phyloP scores from a whole-genome alignment of 2,888 invertebrate species.

The Lasiommata megera region DNA sequence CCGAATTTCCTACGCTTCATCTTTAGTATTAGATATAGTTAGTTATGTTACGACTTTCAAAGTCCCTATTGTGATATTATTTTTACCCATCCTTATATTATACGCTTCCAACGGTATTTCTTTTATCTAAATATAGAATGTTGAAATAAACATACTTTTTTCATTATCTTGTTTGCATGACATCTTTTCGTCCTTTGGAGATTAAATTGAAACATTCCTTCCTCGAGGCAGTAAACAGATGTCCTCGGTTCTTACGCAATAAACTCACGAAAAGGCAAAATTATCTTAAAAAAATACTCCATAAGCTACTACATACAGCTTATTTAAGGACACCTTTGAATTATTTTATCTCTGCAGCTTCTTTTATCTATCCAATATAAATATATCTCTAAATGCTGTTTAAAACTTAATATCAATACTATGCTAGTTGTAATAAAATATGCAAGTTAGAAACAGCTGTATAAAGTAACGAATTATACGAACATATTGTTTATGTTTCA shows the following conservation, averaged over 20 bases:
- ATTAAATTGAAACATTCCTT: conserved; percentile 33
- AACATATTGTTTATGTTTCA: too few species aligned
- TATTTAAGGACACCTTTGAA: too few species aligned
- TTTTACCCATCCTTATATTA: conserved; percentile 15
- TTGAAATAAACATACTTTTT: conserved; percentile 20
- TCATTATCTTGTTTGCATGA: conserved; percentile 19
- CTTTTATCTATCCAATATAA: too few species aligned
- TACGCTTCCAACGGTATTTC: conserved; percentile 17
- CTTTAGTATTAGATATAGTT: too few species aligned
- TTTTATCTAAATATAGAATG: conserved; percentile 19
- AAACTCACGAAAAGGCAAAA: not conserved
- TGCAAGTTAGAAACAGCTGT: too few species aligned
- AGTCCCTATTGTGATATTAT: conserved; percentile 30
- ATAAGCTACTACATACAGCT: too few species aligned
- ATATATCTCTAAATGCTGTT: too few species aligned
- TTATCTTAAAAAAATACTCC: not conserved
- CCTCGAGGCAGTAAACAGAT: not conserved
- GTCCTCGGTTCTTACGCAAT: not conserved
- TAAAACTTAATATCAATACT: too few species aligned
- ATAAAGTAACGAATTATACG: too few species aligned
- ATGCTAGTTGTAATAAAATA: too few species aligned
- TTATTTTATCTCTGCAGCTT: too few species aligned
- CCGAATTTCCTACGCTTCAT: too few species aligned
- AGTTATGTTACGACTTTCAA: conserved; percentile 4
- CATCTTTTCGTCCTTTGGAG: conserved; percentile 17